A percentile compares a stretch with the other conserved stretches of the same genome.
Conservation (phyloP, 1,140 invertebrate species). For the Stegodyphus dumicola region DNA sequence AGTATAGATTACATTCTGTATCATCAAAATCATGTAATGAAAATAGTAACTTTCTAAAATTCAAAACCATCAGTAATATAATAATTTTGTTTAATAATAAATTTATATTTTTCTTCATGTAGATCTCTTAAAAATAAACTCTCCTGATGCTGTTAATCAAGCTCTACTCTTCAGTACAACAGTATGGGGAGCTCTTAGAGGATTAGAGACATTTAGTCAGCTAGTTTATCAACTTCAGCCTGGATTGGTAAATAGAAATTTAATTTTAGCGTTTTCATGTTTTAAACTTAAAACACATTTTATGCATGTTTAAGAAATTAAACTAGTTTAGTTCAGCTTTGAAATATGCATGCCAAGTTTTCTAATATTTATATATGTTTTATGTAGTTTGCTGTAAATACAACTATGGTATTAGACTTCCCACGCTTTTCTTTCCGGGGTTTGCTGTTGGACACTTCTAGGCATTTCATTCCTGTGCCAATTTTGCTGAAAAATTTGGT, state of each 20-base stretch:
- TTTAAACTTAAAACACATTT: background rate
- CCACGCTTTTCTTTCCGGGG: constrained; percentile 82
- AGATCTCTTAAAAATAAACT: constrained; percentile 71
- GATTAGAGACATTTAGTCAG: constrained; percentile 84
- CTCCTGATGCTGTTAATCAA: constrained; percentile 65
- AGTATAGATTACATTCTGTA: too few relatives aligned
- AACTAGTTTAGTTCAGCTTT: too few relatives aligned
- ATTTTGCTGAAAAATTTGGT: constrained; percentile 76
- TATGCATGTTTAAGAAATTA: background rate
- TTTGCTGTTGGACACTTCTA: constrained; percentile 82
- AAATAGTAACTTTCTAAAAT: too few relatives aligned
- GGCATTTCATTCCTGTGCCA: constrained; percentile 80
- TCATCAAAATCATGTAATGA: too few relatives aligned
- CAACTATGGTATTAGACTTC: constrained; percentile 75
- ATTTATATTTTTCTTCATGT: constrained; percentile 21
- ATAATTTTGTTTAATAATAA: too few relatives aligned
- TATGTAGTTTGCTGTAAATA: constrained; percentile 68
- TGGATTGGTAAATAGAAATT: constrained; percentile 68
- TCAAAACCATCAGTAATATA: too few relatives aligned
- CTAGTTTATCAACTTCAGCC: constrained; percentile 72
- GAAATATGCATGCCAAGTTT: background rate
- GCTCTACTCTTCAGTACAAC: constrained; percentile 66
- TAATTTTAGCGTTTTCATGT: background rate
- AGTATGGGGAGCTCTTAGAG: constrained; percentile 83
- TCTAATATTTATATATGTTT: constrained; percentile 31